phyloP scores from a whole-genome alignment of 2,113 vertebrate species.

The Microcebus griseorufus region DNA sequence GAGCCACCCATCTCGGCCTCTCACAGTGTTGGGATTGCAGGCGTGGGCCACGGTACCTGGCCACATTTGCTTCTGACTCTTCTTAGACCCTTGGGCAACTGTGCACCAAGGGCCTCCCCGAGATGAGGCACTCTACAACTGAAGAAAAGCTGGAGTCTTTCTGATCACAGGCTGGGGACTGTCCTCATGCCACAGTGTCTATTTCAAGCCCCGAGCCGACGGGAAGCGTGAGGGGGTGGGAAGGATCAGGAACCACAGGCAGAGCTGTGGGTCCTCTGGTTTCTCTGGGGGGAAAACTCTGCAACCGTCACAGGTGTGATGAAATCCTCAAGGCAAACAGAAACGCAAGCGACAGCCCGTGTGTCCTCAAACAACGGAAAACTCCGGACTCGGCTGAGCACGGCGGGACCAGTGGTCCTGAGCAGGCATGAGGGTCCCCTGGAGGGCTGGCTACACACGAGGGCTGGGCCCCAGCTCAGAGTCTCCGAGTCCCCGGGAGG shows the following conservation, averaged over 20 bases:
- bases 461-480: not conserved
- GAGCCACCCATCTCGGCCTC: too few species aligned
- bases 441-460: too few species aligned
- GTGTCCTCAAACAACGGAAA: not conserved
- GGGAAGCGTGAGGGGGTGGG: not conserved
- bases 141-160: not conserved
- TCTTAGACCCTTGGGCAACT: not conserved
- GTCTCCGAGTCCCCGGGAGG: not conserved
- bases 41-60: too few species aligned
- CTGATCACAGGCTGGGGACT: not conserved
- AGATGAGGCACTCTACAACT: not conserved
- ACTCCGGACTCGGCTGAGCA: not conserved
- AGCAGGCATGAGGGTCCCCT: not conserved
- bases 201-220: not conserved
- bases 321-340: not conserved
- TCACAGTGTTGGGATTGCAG: too few species aligned
- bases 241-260: not conserved
- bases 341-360: not conserved
- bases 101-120: not conserved
- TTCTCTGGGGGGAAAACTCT: not conserved
- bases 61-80: not conserved
- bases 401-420: accelerated
- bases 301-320: not conserved
- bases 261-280: not conserved
- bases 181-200: not conserved